phyloP scores from a whole-genome alignment of 2,888 invertebrate genomes.

The Tipula confusa region DNA sequence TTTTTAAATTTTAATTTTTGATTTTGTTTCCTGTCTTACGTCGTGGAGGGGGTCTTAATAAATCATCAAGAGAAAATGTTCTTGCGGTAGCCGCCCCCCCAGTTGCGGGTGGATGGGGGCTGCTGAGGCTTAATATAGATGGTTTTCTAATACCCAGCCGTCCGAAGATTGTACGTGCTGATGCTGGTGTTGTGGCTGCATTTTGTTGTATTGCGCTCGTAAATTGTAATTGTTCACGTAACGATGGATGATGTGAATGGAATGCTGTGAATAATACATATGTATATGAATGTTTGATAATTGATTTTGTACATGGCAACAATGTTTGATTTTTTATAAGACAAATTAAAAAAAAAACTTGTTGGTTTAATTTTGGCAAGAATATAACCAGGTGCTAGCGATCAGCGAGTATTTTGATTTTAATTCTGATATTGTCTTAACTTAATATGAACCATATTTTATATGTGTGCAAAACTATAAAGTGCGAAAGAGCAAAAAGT shows the following conservation, averaged over 20 bases:
- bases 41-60: conserved; percentile 77
- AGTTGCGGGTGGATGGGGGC: conserved; percentile 51
- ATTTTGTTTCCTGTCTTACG: conserved; percentile 59
- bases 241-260: conserved; percentile 53
- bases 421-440: too few species aligned
- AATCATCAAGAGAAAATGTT: conserved; percentile 85
- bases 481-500: too few species aligned
- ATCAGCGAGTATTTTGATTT: background rate
- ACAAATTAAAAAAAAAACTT: too few species aligned
- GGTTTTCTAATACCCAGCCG: conserved; percentile 85
- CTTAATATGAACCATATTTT: too few species aligned
- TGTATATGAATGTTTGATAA: conserved; percentile 21
- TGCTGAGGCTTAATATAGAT: conserved; percentile 76
- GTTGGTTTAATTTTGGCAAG: too few species aligned
- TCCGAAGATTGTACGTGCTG: conserved; percentile 68
- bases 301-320: background rate
- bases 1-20: background rate
- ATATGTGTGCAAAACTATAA: too few species aligned
- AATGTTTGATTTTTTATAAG: background rate
- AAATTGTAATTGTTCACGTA: conserved; percentile 57
- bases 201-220: conserved; percentile 51
- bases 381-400: too few species aligned
- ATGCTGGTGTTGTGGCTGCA: conserved; percentile 53
- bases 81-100: conserved; percentile 65
- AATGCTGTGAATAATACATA: conserved; percentile 32